These are phyloP conservation scores for Oncorhynchus clarkii DNA, from an alignment of 2,113 vertebrate genomes.

Conservation along the genomic window DNA sequence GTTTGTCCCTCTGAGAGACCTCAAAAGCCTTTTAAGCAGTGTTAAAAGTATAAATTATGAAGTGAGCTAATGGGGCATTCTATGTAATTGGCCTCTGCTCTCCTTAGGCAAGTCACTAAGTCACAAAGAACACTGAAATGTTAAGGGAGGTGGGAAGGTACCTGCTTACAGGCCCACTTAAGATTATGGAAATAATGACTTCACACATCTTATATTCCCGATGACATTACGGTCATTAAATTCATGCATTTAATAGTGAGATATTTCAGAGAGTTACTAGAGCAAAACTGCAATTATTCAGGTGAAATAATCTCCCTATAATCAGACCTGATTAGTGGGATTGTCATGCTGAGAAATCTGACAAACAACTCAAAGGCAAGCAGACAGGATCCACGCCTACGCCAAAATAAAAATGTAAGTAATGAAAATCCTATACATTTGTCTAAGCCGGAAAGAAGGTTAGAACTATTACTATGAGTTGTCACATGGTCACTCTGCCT, in stretches of 20 bases:
- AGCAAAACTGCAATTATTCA: conserved; percentile 65
- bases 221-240: conserved; percentile 68
- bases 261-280: conserved; percentile 66
- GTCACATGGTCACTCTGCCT: no score
- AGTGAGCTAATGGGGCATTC: conserved; percentile 16
- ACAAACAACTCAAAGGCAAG: conserved; percentile 15
- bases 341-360: conserved; percentile 44
- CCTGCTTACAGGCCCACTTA: conserved; percentile 14
- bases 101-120: conserved; percentile 27
- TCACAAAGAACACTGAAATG: conserved; percentile 51
- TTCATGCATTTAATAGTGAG: conserved; percentile 59
- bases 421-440: no score
- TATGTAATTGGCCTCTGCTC: conserved; percentile 55
- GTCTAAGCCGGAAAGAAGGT: no score
- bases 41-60: conserved; percentile 8
- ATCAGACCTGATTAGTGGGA: conserved; percentile 65
- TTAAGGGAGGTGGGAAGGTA: conserved; percentile 20
- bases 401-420: no score
- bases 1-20: background rate
- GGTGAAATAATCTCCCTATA: conserved; percentile 60
- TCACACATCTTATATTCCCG: conserved; percentile 58
- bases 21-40: conserved; percentile 2
- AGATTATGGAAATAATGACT: conserved; percentile 52
- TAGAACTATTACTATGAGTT: no score
- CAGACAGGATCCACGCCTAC: background rate